Percentiles rank a stretch among this genome's conserved stretches.
These are phyloP conservation scores for Lucilia sericata DNA, from an alignment of 1,140 invertebrate genomes.

Conservation along the genomic window DNA sequence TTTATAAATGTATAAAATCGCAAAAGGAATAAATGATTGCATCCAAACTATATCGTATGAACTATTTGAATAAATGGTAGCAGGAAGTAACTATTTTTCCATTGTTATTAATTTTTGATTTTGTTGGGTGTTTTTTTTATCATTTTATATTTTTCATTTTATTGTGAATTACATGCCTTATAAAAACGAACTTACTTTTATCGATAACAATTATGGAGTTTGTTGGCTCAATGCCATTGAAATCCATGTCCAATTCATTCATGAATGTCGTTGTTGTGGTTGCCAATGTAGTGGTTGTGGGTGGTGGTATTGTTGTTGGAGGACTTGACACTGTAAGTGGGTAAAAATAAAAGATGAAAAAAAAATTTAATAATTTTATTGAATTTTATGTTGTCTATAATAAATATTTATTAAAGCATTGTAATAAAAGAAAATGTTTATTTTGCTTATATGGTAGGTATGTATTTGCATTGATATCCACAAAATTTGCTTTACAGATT, in stretches of 20 bases:
- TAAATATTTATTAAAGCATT: no score
- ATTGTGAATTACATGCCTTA: constrained; percentile 27
- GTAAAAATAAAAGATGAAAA: no score
- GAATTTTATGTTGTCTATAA: no score
- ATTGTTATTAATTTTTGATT: not conserved
- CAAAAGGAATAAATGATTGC: not conserved
- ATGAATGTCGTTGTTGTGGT: constrained; percentile 57
- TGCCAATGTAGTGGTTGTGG: constrained; percentile 62
- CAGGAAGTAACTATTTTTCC: not conserved
- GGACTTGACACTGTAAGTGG: constrained; percentile 63
- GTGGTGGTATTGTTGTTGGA: constrained; percentile 63
- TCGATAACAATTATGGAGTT: constrained; percentile 63
- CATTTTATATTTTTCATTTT: no score
- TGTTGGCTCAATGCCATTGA: constrained; percentile 58
- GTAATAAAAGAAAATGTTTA: no score
- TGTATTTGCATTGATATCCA: no score
- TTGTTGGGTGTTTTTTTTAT: no score
- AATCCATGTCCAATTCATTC: constrained; percentile 54
- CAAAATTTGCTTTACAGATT: no score
- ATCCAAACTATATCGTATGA: not conserved
- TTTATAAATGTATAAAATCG: no score
- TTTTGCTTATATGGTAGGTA: no score
- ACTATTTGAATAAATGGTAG: not conserved
- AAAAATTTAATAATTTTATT: no score
- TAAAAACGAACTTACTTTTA: constrained; percentile 61